These are phyloP conservation scores for Hemibagrus wyckioides DNA, from an alignment of 2,113 vertebrate species.

Conservation along the genomic window DNA sequence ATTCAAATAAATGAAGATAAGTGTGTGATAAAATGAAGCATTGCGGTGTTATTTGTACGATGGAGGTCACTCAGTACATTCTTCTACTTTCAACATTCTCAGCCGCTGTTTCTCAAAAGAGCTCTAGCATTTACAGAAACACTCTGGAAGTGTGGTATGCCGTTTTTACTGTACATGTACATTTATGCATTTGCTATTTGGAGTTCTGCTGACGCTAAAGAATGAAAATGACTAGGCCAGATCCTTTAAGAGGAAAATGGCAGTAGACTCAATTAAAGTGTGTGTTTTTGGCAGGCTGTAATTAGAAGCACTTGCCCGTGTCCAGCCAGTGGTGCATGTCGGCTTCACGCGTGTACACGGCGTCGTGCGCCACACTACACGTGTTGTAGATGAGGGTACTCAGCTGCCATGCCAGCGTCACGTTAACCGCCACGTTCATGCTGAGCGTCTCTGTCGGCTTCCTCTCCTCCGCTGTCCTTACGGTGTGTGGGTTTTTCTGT, in stretches of 20 bases:
- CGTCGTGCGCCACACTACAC: conserved; percentile 88
- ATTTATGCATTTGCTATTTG: conserved; percentile 19
- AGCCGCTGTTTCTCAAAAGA: background rate
- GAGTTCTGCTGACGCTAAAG: conserved; percentile 16
- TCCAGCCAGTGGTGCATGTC: conserved; percentile 92
- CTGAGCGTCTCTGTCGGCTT: conserved; percentile 81
- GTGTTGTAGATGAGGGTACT: conserved; percentile 89
- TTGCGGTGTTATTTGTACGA: background rate
- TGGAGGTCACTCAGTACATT: background rate
- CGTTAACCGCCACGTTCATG: conserved; percentile 88
- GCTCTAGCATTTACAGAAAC: background rate
- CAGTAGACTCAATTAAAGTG: conserved; percentile 8
- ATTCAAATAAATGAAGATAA: background rate
- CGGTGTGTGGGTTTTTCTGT: conserved; percentile 90
- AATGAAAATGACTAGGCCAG: conserved; percentile 12
- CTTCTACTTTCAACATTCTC: background rate
- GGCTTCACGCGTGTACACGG: conserved; percentile 87
- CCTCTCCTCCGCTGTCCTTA: conserved; percentile 90
- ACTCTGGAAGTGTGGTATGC: background rate
- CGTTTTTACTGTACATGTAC: background rate
- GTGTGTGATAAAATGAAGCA: background rate
- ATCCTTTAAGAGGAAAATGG: conserved; percentile 31
- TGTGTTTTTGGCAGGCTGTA: conserved; percentile 41
- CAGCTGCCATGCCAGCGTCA: conserved; percentile 85
- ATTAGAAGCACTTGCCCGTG: conserved; percentile 71